These are phyloP conservation scores for Euzetes globulus DNA, from an alignment of 2,888 invertebrate species.

Conservation along the genomic window DNA sequence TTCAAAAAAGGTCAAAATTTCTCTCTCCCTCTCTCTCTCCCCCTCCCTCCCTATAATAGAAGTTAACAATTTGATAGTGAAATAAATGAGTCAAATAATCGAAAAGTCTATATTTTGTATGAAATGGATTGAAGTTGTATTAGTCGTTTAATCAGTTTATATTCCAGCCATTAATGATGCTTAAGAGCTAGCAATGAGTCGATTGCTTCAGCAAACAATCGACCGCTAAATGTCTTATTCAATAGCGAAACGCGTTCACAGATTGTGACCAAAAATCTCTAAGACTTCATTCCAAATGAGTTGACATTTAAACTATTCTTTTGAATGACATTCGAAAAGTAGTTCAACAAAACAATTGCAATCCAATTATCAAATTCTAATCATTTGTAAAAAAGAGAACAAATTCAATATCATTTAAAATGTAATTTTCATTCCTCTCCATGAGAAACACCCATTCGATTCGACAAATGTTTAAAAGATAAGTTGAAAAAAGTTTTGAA, in stretches of 20 bases:
- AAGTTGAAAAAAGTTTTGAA: background rate
- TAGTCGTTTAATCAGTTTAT: background rate
- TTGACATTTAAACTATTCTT: background rate
- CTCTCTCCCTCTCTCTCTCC: constrained; percentile 29
- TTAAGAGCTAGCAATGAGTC: background rate
- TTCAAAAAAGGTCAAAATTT: too few species aligned
- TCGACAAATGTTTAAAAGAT: background rate
- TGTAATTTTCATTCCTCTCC: background rate
- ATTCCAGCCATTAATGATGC: constrained; percentile 5
- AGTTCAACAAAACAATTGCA: background rate
- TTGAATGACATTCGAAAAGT: background rate
- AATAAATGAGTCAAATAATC: background rate
- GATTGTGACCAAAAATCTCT: background rate
- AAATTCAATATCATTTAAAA: background rate
- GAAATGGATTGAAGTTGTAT: background rate
- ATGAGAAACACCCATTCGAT: background rate
- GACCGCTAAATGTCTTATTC: background rate
- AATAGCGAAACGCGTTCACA: background rate
- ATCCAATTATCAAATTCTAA: background rate
- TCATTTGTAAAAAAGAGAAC: background rate
- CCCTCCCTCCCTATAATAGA: constrained; percentile 21
- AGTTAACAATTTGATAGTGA: too few species aligned
- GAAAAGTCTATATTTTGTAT: background rate
- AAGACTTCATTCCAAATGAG: background rate
- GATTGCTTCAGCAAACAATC: background rate